Evolutionary conservation across 2,888 invertebrate species (phyloP), one percentile per base, ranked within the genome.

Genomic region (Cephus nigrinus): DNA sequence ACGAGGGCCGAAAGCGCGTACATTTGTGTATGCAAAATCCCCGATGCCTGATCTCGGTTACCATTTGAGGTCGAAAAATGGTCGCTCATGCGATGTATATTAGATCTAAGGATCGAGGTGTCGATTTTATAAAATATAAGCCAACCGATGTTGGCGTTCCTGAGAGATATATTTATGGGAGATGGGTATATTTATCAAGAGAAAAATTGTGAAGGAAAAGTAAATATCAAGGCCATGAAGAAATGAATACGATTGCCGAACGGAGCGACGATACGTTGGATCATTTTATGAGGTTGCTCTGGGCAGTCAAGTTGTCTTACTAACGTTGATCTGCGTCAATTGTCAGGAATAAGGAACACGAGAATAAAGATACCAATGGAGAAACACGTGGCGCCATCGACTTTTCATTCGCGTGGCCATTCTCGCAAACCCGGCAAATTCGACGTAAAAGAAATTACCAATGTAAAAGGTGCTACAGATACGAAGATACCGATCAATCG

Each of bases 391-490:
- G 55, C 55, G 55, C 55, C 1, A 55, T 23, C 23, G 55, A 23
- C 2, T 23, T 55, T 23, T 55, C 55, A 23, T 55, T 55, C 23
- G 55, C 55, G 55, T 23, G 23, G 55, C 5, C 2, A 55, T 31
- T 71, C 12, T n/a, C 30, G 71, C 71, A 23, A 23, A 55, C 15
- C 55, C 36, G 40, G 34, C 75, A 74, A 81, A 83, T 84, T 81
- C 81, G 76, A 77, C 78, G 82, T 81, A 83, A 86, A 84, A 81
- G 78, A 80, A 80, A 87, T 87, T 86, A 86, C 86, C 79, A 84
- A 86, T 87, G 86, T 83, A 85, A 85, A 82, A 83, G 82, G 80
- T 82, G 79, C 73, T 33, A 79, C 55, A 75, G 87, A 85, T 86
- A 85, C 82, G 75, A 55, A 78, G 75, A 75, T 75, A 75, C 32